These are phyloP conservation scores for Parnassius glacialis DNA, from an alignment of 2,888 invertebrate species.

Conservation along the genomic window DNA sequence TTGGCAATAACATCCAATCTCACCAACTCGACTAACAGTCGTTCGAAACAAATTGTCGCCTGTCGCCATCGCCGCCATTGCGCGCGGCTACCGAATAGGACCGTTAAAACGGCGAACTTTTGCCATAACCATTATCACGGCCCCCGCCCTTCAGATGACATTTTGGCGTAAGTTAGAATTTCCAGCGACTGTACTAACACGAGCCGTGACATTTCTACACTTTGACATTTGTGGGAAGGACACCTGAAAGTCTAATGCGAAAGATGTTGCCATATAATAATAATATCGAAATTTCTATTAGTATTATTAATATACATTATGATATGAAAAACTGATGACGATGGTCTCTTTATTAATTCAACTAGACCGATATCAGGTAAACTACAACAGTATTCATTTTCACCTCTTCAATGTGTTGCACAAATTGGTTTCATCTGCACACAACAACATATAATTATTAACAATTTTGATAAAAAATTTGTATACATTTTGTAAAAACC, in stretches of 20 bases:
- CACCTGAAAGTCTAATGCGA: neutral
- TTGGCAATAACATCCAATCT: constrained; percentile 48
- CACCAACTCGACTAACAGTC: constrained; percentile 43
- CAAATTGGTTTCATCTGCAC: no score
- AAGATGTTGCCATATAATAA: neutral
- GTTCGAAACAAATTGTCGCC: constrained; percentile 58
- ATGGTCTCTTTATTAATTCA: no score
- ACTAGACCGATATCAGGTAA: no score
- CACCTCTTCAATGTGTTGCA: no score
- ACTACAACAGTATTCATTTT: no score
- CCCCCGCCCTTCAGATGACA: constrained; percentile 54
- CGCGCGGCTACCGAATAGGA: constrained; percentile 46
- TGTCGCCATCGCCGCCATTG: constrained; percentile 33
- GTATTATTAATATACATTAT: no score
- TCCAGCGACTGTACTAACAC: constrained; percentile 24
- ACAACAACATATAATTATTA: no score
- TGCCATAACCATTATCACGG: constrained; percentile 75
- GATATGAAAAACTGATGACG: no score
- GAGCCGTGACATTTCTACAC: constrained; percentile 18
- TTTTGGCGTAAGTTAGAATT: constrained; percentile 40
- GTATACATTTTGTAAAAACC: no score
- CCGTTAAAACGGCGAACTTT: constrained; percentile 65
- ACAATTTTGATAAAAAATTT: no score
- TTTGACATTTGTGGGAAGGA: constrained; percentile 12
- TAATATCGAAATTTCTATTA: no score